phyloP scores from a whole-genome alignment of 2,113 vertebrate genomes.

The Gallinago media region DNA sequence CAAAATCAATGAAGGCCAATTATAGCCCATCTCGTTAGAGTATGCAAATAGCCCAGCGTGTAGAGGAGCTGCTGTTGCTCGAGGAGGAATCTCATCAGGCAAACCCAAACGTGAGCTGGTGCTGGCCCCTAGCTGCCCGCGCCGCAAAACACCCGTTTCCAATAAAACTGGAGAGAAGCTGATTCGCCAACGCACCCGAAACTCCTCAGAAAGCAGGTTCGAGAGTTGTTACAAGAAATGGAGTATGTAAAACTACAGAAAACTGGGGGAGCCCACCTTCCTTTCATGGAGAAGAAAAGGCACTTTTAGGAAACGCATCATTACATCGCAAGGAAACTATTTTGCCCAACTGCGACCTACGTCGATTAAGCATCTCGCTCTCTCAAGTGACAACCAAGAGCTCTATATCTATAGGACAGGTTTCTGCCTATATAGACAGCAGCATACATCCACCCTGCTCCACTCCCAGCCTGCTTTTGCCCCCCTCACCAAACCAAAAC shows the following conservation, averaged over 20 bases:
- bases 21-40: slow-evolving; percentile 89
- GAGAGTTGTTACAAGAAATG: rapidly evolving
- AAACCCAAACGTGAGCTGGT: slow-evolving; percentile 40
- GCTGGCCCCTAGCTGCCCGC: slow-evolving; percentile 77
- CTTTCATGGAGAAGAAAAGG: not conserved
- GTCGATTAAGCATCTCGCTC: not conserved
- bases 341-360: not conserved
- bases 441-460: no score
- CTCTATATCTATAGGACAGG: not conserved
- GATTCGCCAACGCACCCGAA: no score
- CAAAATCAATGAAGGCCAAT: slow-evolving; percentile 94
- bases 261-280: not conserved
- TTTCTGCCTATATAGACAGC: not conserved
- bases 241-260: not conserved
- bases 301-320: not conserved
- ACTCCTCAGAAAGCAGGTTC: not conserved
- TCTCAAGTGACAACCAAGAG: not conserved
- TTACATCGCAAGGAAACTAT: not conserved
- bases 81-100: not conserved
- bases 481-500: not conserved
- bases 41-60: slow-evolving; percentile 83
- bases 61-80: slow-evolving; percentile 34
- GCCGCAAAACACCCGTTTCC: not conserved
- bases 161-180: no score
- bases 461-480: not conserved